These are phyloP conservation scores for Blera fallax DNA, from an alignment of 2,888 invertebrate species.

Conservation along the genomic window DNA sequence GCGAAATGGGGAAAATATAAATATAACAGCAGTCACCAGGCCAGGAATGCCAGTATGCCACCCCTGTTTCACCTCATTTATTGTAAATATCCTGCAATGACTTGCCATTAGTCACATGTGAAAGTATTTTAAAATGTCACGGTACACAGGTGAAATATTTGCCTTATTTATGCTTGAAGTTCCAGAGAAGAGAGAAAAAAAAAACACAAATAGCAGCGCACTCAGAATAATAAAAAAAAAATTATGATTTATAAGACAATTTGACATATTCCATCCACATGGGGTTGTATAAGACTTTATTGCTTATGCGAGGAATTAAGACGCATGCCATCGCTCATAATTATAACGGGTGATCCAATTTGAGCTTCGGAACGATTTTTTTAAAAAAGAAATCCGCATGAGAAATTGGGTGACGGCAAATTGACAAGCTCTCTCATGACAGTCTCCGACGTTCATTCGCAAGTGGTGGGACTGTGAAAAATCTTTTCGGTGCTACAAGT, in stretches of 20 bases:
- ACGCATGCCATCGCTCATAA: neutral
- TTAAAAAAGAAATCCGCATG: too few species aligned
- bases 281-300: constrained; percentile 11
- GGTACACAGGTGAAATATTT: constrained; percentile 9
- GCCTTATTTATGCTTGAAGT: neutral
- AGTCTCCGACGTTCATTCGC: too few species aligned
- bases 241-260: constrained; percentile 24
- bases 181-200: neutral
- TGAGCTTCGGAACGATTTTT: too few species aligned
- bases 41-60: neutral
- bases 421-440: too few species aligned
- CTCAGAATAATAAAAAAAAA: neutral
- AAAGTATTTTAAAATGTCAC: constrained; percentile 17
- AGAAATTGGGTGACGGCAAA: too few species aligned
- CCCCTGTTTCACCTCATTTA: neutral
- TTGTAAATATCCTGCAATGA: neutral
- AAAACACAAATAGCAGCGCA: neutral
- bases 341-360: too few species aligned
- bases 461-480: too few species aligned
- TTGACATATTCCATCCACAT: constrained; percentile 19
- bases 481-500: too few species aligned
- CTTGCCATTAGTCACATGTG: constrained; percentile 20
- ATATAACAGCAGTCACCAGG: neutral
- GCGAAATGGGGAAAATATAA: neutral
- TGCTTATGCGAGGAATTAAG: constrained; percentile 1